phyloP scores from a whole-genome alignment of 2,797 vertebrate species.

The Sebastiscus albofasciatus region DNA sequence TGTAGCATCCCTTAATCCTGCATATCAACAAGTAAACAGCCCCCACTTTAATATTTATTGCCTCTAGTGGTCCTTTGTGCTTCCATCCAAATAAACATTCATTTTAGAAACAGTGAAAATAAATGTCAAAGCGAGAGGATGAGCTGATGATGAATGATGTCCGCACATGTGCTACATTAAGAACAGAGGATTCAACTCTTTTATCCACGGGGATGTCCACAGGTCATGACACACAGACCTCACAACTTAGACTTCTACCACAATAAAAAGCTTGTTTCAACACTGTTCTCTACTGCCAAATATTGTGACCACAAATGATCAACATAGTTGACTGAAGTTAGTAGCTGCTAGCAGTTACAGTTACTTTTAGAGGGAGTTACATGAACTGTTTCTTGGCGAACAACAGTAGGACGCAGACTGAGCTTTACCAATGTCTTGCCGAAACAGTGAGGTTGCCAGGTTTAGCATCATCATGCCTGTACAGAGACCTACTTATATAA shows the following conservation, averaged over 20 bases:
- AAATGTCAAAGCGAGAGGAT: neutral
- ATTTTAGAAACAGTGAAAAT: neutral
- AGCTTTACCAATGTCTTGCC: neutral
- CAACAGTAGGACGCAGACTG: neutral
- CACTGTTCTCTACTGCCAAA: neutral
- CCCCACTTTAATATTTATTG: neutral
- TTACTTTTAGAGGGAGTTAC: too few relatives aligned
- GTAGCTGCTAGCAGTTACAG: neutral
- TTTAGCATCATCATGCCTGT: neutral
- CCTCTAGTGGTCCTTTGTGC: neutral
- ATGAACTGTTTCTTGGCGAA: neutral
- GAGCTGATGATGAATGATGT: neutral
- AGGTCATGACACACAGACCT: neutral
- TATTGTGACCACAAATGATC: neutral
- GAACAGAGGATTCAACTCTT: neutral
- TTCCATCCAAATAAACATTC: neutral
- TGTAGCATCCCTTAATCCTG: neutral
- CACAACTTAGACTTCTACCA: neutral
- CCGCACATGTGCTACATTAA: neutral
- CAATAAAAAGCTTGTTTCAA: neutral
- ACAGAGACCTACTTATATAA: neutral
- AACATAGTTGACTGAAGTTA: neutral
- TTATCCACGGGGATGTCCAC: neutral
- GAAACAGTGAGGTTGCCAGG: neutral
- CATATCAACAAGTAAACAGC: neutral